Evolutionary conservation across 1,140 invertebrate species (phyloP), one percentile per base, ranked within the genome.

Genomic region (Ooceraea biroi): DNA sequence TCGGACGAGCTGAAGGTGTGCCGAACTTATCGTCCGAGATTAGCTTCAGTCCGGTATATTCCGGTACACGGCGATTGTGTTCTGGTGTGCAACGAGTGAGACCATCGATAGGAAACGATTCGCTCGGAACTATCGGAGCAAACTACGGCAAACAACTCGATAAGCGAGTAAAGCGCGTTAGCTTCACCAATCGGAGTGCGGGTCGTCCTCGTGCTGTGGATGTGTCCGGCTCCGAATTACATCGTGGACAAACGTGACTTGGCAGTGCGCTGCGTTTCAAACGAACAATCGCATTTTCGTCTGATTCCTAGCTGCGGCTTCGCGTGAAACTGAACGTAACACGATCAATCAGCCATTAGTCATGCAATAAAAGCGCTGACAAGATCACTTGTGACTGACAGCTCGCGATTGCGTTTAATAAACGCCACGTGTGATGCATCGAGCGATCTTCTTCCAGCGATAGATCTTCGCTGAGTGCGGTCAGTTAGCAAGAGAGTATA

Each of bases 361-460:
- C 76, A 80, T 80, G 76, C 71, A 76, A 82, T 82, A 82, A 73
- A 82, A 61, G 19, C 12, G 25, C 11, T 48, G 68, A 76, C 66
- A n/a, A 74, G 19, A 25, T 74, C 69, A 69, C 19, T 60, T 60
- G 22, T 61, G 46, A 71, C 69, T 77, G 74, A 77, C 76, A 80
- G 76, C 55, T 50, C 44, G 55, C 11, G 68, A 25, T 58, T 41
- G 78, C 58, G 71, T 66, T 48, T 76, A 74, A 41, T 50, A 61
- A 76, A 11, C 36, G 36, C 57, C 25, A 61, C 71, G 48, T 63
- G 80, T 76, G 71, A 78, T 80, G 74, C 41, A 55, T 36, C 17
- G 50, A 69, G 36, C n/a, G 50, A 44, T 7, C n/a, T 57, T 57
- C 65, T 46, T 44, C 36, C 5, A 27, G 12, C 65, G 50, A 78